A percentile compares a stretch with the other conserved stretches of the same genome.
Evolutionary conservation across 2,113 vertebrate species (phyloP).

Genomic region (Oreochromis aureus): DNA sequence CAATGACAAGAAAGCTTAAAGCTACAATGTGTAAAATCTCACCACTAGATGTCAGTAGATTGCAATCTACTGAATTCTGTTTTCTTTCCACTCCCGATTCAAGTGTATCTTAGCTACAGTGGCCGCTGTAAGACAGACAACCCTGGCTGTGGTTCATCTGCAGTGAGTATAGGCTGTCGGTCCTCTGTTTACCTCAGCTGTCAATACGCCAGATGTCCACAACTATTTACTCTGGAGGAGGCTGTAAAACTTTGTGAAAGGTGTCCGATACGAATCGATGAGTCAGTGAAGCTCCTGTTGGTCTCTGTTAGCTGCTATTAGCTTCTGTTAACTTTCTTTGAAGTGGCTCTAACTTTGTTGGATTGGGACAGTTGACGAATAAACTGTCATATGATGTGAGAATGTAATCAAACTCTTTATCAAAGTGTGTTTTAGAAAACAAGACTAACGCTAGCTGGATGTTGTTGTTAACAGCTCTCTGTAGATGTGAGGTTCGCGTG

Average conservation of each 20-base stretch:
- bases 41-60: not conserved
- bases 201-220: not conserved
- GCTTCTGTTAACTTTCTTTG: not conserved
- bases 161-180: not conserved
- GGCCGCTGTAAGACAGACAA: not conserved
- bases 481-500: not conserved
- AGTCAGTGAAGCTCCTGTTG: not conserved
- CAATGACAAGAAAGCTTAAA: not conserved
- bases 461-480: not conserved
- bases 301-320: not conserved
- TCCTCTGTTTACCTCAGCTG: not conserved
- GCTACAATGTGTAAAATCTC: not conserved
- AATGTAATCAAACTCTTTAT: not conserved
- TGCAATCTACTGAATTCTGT: not conserved
- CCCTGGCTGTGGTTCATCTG: not conserved
- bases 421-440: not conserved
- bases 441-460: not conserved
- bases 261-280: not conserved
- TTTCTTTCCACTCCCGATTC: not conserved
- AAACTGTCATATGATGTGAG: not conserved
- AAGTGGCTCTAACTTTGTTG: not conserved
- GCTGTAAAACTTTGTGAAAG: not conserved
- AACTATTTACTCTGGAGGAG: not conserved
- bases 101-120: not conserved
- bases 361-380: not conserved